A percentile compares a stretch with the other conserved stretches of the same genome.
phyloP scores from a whole-genome alignment of 2,113 vertebrate species.

The Cyprinodon brontotheroides region DNA sequence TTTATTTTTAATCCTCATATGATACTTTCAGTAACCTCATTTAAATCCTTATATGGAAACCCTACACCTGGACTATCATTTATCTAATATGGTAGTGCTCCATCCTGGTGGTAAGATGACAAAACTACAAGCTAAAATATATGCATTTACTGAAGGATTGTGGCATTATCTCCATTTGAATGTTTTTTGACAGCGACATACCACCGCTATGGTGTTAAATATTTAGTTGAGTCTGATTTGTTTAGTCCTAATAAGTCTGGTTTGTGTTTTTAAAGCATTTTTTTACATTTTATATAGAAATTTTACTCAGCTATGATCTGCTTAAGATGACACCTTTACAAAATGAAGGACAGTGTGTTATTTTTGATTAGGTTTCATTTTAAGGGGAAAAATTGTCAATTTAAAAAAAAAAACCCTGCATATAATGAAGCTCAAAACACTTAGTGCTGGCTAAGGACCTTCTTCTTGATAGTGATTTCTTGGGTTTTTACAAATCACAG shows the following conservation, averaged over 20 bases:
- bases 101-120: conserved; percentile 46
- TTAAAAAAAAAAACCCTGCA: too few relatives aligned
- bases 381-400: too few relatives aligned
- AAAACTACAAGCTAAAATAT: conserved; percentile 16
- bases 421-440: too few relatives aligned
- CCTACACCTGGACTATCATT: conserved; percentile 1
- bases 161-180: not conserved
- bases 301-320: too few relatives aligned
- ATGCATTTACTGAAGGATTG: not conserved
- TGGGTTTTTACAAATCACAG: too few relatives aligned
- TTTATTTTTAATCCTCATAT: not conserved
- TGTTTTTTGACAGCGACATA: not conserved
- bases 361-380: too few relatives aligned
- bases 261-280: not conserved
- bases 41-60: conserved; percentile 6
- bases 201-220: not conserved
- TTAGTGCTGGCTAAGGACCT: too few relatives aligned
- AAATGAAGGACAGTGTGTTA: too few relatives aligned
- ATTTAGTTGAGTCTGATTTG: not conserved
- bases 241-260: not conserved
- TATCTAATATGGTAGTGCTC: conserved; percentile 5
- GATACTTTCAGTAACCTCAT: conserved; percentile 39
- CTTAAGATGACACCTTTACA: too few relatives aligned
- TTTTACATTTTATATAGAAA: not conserved
- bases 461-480: too few relatives aligned